Conservation (phyloP, 1,140 invertebrate genomes). For the Planococcus citri region DNA sequence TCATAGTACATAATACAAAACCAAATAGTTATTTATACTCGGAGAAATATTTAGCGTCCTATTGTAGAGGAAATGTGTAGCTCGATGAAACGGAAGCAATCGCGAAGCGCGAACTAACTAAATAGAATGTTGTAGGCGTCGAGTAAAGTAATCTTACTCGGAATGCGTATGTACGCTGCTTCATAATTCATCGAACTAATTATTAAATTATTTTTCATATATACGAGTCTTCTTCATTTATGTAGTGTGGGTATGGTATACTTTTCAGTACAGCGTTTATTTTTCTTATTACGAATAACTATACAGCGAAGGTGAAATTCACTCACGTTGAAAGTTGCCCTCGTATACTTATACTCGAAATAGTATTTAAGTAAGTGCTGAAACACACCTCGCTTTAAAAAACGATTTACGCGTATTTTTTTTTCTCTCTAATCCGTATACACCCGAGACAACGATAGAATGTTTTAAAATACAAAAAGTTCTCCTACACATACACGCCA, state of each 20-base stretch:
- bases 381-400: too few species aligned
- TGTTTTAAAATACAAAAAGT: background rate
- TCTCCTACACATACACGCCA: background rate
- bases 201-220: background rate
- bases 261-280: too few species aligned
- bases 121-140: background rate
- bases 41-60: background rate
- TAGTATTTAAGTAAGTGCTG: too few species aligned
- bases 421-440: background rate
- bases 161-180: background rate
- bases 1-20: background rate
- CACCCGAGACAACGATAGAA: background rate
- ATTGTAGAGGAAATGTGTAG: slow-evolving; percentile 1
- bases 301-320: background rate
- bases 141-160: background rate
- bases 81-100: background rate
- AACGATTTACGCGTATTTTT: background rate
- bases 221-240: too few species aligned
- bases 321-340: background rate
- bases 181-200: slow-evolving; percentile 1
- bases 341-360: too few species aligned
- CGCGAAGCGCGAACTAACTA: too few species aligned
- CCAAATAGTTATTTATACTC: background rate
- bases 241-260: too few species aligned
- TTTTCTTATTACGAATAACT: too few species aligned